Conservation (phyloP, 2,113 vertebrate genomes). For the Archocentrus centrarchus region DNA sequence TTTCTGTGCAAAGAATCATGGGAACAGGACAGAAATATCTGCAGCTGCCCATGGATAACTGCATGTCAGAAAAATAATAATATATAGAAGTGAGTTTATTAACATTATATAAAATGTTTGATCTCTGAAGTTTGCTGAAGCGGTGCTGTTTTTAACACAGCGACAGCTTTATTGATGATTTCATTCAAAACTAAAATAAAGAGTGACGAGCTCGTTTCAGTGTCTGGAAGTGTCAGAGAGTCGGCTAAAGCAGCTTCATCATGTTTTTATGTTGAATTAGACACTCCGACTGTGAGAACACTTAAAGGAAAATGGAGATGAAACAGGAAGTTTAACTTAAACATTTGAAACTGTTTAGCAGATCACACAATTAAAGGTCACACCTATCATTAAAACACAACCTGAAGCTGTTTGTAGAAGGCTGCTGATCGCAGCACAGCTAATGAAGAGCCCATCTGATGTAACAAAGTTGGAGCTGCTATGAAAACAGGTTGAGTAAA, state of each 20-base stretch:
- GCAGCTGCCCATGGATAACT: too few relatives aligned
- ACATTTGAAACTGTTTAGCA: neutral
- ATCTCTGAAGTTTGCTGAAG: neutral
- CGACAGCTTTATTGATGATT: neutral
- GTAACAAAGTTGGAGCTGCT: too few relatives aligned
- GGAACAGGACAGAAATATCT: neutral
- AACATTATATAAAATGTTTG: neutral
- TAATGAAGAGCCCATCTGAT: too few relatives aligned
- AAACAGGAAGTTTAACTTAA: neutral
- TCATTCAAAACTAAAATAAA: neutral
- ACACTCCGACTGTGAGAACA: neutral
- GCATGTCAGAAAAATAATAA: too few relatives aligned
- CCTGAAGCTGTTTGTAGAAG: too few relatives aligned
- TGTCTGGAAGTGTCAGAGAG: neutral
- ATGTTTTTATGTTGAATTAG: neutral
- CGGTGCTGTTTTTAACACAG: neutral
- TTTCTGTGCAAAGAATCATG: neutral
- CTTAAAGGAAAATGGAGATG: neutral
- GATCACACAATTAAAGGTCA: neutral
- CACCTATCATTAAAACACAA: neutral
- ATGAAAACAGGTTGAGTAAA: too few relatives aligned
- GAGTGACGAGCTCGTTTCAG: neutral
- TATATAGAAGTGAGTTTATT: too few relatives aligned
- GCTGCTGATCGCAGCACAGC: too few relatives aligned
- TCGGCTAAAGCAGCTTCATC: neutral